Base-by-base conservation (phyloP, 2,797 vertebrate species). In the Botia almorhae region DNA sequence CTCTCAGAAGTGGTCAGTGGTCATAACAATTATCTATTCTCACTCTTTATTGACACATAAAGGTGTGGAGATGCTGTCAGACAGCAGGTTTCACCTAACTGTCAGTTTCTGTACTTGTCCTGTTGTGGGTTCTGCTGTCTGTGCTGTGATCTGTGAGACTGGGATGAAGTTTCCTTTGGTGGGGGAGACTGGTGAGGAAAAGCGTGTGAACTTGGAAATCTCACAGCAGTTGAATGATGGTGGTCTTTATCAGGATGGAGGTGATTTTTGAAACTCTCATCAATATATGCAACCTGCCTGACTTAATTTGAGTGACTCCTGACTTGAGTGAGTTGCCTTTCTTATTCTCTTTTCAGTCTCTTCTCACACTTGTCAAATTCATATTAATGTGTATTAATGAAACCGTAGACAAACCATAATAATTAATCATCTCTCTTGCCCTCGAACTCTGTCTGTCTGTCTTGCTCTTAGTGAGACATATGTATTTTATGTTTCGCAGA, bases 211-310 rank as follows among this genome's bases (percentile, higher is more conserved):
- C 60, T 90, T 89, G 60, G 60, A 63, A 33, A 63, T 63, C 14
- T 63, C 60, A 0, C 72, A 73, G 56, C 60, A 39, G 51, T 70
- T 86, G 0, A 78, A 84, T 7, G 43, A 77, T 58, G 74, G 77
- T 19, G 87, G 90, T 77, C 84, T 93, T 76, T 93, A 87, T 78
- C 88, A 92, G 86, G 88, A 92, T 74, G 94, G 92, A 95, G 56
- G 74, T 95, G 26, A 48, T 94, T 46, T 87, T 95, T 0, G 93
- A 93, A 8, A 91, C 91, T 8, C 90, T 94, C 60, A 92, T 94
- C 73, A 91, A 73, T 76, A n/a, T 95, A 60, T 85, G 88, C 79
- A 87, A 88, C 69, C 69, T 81, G 10, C 87, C 90, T 58, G n/a
- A n/a, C n/a, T n/a, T n/a, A n/a, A n/a, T n/a, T n/a, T n/a, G n/a